A percentile compares a stretch with the other conserved stretches of the same genome.
These are phyloP conservation scores for Lasioglossum pauxillum DNA, from an alignment of 2,888 invertebrate species.

Conservation along the genomic window DNA sequence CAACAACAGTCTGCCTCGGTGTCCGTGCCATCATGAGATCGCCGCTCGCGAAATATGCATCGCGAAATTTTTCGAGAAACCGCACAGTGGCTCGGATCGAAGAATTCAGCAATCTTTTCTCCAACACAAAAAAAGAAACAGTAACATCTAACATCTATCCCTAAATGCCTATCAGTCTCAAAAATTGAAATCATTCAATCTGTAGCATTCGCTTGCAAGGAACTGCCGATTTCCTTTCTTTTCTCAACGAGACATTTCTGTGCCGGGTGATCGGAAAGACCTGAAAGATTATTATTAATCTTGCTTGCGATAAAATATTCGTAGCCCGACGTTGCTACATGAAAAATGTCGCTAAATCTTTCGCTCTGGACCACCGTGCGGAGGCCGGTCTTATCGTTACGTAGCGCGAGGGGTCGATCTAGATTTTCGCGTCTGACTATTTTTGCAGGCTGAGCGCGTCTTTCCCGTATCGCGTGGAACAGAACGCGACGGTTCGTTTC, in stretches of 20 bases:
- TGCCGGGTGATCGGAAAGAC: not conserved
- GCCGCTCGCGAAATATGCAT: not conserved
- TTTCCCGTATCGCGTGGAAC: not conserved
- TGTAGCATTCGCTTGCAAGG: no score
- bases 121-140: not conserved
- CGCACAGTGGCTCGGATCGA: not conserved
- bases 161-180: conserved; percentile 2
- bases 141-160: not conserved
- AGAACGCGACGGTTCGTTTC: not conserved
- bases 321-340: not conserved
- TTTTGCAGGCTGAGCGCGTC: not conserved
- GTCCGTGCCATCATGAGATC: not conserved
- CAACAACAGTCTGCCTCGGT: not conserved
- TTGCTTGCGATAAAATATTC: not conserved
- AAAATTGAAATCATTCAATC: not conserved
- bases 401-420: conserved; percentile 1
- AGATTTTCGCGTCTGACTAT: not conserved
- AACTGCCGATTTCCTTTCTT: not conserved
- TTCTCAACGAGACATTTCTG: not conserved
- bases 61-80: not conserved
- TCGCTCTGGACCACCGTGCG: not conserved
- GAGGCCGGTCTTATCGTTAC: not conserved
- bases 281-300: not conserved
- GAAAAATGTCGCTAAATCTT: not conserved
- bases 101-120: not conserved